Base-by-base conservation (phyloP, 2,797 vertebrate species). In the Crenuchus spilurus region DNA sequence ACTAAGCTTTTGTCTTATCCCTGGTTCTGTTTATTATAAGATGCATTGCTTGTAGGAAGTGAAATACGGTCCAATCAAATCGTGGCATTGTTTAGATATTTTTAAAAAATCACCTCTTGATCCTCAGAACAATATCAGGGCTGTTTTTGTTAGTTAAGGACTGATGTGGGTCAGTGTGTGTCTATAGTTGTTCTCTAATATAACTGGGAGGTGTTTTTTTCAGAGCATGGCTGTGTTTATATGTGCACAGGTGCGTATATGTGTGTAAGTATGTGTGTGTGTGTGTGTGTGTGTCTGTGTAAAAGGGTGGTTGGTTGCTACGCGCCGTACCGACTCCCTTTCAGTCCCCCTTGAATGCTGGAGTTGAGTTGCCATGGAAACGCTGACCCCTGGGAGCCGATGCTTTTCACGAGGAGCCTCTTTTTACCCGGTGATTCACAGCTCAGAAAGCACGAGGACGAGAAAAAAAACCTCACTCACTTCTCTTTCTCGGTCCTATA, bases 321-420 rank as follows among this genome's bases (percentile, higher is more conserved):
- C 61, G 78, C 75, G 74, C 80, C 75, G 70, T 78, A 82, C 75
- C 51, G 41, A 72, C 84, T 91, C 88, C 79, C 84, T 90, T 91
- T 90, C 87, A 90, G 84, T 88, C 89, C 86, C 89, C 85, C 87
- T 88, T 90, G 86, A 92, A 92, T 90, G 87, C 87, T 80, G 85
- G 83, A 90, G 89, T 89, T 86, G 85, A 86, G 92, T 94, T 92
- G 88, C 92, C 91, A 93, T 91, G 91, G 88, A 80, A 91, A 93
- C 89, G 33, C 84, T 92, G 91, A 92, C 92, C 92, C 87, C 82
- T 85, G 87, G 84, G 92, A 93, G 84, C 88, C 83, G 77, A 82
- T 88, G 87, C 88, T 89, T 80, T 90, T 87, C 83, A 87, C 74
- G 82, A 88, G 86, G 84, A 88, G 84, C 80, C 86, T 89, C 87